Evolutionary conservation across 2,888 invertebrate species (phyloP).

Genomic region (Mythimna lalbum): DNA sequence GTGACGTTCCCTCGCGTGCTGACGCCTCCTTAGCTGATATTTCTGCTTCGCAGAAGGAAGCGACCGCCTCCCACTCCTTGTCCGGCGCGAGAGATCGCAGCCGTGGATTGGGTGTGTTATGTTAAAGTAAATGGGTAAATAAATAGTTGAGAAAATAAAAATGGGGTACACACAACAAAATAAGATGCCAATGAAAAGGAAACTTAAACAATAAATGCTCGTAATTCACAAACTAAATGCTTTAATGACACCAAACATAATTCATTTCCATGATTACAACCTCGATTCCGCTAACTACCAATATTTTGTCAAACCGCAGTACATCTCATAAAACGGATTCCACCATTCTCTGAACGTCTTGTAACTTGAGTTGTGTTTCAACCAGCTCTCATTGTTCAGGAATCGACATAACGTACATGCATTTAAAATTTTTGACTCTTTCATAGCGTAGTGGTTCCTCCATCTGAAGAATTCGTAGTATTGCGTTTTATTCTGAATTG

Average conservation of each 20-base stretch:
- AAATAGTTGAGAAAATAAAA: too few species aligned
- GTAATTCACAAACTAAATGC: background rate
- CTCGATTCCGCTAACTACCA: background rate
- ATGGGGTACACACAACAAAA: too few species aligned
- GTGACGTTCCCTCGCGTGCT: too few species aligned
- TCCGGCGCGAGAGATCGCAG: too few species aligned
- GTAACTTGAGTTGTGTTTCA: conserved; percentile 64
- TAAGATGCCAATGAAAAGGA: background rate
- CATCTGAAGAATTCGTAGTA: conserved; percentile 81
- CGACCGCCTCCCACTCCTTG: too few species aligned
- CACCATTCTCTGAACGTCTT: conserved; percentile 79
- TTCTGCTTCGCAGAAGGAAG: too few species aligned
- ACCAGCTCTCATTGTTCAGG: conserved; percentile 73
- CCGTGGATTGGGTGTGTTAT: too few species aligned
- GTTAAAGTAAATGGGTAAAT: too few species aligned
- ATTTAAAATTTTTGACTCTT: conserved; percentile 67
- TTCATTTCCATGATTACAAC: too few species aligned
- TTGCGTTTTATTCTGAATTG: conserved; percentile 67
- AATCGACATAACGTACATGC: conserved; percentile 74
- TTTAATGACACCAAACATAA: background rate
- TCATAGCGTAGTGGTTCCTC: conserved; percentile 77
- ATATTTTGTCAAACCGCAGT: conserved; percentile 57
- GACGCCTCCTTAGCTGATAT: too few species aligned
- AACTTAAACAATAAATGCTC: background rate
- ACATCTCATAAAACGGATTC: conserved; percentile 70